Base-by-base conservation (phyloP, 2,888 invertebrate genomes). In the Hydraecia micacea region DNA sequence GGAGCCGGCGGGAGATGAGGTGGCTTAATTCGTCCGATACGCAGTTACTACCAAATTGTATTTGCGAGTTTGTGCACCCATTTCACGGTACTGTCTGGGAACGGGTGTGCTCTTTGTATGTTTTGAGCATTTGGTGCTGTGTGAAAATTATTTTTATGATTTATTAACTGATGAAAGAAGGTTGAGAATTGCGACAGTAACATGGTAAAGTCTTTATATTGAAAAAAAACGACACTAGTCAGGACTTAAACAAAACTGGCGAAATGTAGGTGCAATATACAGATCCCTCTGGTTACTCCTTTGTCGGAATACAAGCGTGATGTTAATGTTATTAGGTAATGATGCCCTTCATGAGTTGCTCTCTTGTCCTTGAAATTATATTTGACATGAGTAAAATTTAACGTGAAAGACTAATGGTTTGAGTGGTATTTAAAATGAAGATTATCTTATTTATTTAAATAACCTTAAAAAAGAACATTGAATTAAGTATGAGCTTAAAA, bases 21-120 rank as follows among this genome's bases (percentile, higher is more conserved):
- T 58, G 73, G 68, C 71, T 84, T 75, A 87, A 86, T 88, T 89
- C 85, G 28, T 80, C 79, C 85, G 87, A 88, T 90, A 90, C 90
- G 85, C 90, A 89, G 91, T 91, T 91, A 91, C 91, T 91, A 90
- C 89, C 87, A 92, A 94, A 94, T 93, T 93, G 92, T 93, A 91
- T 94, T 93, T 92, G 91, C 83, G 89, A 93, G 93, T 93, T 93
- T 92, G 91, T 91, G 90, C 91, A 89, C 91, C 92, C 91, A 92
- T 93, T 93, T 92, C 92, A 92, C 91, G 91, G 89, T 88, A 86
- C 88, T 88, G 85, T 81, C 85, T 87, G 76, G 79, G 86, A 79
- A 73, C 77, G 32, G 21, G n/a, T 49, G 63, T 32, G 73, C 66
- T 89, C 75, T 4, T 4, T 72, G 76, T 88, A 77, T 63, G 70